These are phyloP conservation scores for Cassiopea xamachana DNA, from an alignment of 30 jellyfish, hydroid and myxozoan species.

Conservation along the genomic window DNA sequence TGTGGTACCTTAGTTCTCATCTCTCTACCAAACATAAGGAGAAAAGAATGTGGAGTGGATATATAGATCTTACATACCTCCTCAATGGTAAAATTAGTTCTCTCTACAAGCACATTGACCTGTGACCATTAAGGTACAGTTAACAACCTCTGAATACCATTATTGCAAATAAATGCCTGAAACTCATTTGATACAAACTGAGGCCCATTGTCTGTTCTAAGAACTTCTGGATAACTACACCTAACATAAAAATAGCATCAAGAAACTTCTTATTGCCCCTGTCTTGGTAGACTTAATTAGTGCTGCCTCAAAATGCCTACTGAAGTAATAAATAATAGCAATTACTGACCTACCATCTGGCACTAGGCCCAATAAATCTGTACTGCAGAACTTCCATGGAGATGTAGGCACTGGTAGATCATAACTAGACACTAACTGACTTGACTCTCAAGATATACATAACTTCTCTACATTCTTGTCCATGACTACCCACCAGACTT, in stretches of 20 bases:
- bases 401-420: constrained; percentile 44
- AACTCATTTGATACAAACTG: not conserved
- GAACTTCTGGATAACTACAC: not conserved
- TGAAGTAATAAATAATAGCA: not conserved
- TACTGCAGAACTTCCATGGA: not conserved
- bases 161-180: not conserved
- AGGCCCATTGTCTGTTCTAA: not conserved
- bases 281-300: not conserved
- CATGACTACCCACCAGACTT: constrained; percentile 57
- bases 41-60: not conserved
- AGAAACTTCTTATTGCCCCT: not conserved
- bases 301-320: not conserved
- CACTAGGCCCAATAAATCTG: constrained; percentile 53
- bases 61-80: not conserved
- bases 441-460: constrained; percentile 17
- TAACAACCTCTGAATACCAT: not conserved
- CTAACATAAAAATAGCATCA: not conserved
- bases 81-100: not conserved
- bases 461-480: constrained; percentile 17
- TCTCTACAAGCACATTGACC: not conserved
- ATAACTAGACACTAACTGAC: constrained; percentile 39
- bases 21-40: not conserved
- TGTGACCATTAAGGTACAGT: not conserved
- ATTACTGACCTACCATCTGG: constrained; percentile 48
- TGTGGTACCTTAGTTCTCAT: not conserved